These are phyloP conservation scores for Drosophila gunungcola DNA, from an alignment of 1,140 invertebrate species.

Conservation along the genomic window DNA sequence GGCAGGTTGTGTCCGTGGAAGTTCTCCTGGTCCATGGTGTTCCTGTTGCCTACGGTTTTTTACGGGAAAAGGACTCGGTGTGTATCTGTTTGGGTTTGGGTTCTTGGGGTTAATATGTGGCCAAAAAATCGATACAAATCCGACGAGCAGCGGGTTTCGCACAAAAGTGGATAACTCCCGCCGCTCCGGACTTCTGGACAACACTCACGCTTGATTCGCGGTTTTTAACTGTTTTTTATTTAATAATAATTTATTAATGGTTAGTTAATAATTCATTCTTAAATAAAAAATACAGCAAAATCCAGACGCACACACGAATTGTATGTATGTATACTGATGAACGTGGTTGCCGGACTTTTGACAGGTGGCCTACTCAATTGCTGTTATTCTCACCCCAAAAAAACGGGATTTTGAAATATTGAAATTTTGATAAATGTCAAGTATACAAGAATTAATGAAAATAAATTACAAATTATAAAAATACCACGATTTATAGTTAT, in stretches of 20 bases:
- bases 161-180: background rate
- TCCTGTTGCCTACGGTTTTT: slow-evolving; percentile 11
- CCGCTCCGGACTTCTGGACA: background rate
- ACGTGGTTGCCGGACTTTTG: slow-evolving; percentile 30
- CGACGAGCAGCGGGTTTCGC: background rate
- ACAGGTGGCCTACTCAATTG: slow-evolving; percentile 25
- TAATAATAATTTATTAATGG: slow-evolving; percentile 84
- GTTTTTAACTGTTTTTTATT: slow-evolving; percentile 84
- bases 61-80: slow-evolving; percentile 18
- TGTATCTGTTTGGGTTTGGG: slow-evolving; percentile 55
- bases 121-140: slow-evolving; percentile 66
- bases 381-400: background rate
- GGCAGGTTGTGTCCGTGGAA: slow-evolving; percentile 39
- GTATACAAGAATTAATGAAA: too few relatives aligned
- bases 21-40: slow-evolving; percentile 63
- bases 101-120: slow-evolving; percentile 14
- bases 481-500: too few relatives aligned
- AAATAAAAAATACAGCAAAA: slow-evolving; percentile 85
- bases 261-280: slow-evolving; percentile 84
- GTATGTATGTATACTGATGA: slow-evolving; percentile 47
- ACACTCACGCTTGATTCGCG: slow-evolving; percentile 56
- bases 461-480: too few relatives aligned
- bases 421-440: too few relatives aligned
- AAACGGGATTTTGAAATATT: background rate
- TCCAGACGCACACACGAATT: slow-evolving; percentile 69